These are phyloP conservation scores for Pelecanoides urinatrix DNA, from an alignment of 2,113 vertebrate species.

Conservation along the genomic window DNA sequence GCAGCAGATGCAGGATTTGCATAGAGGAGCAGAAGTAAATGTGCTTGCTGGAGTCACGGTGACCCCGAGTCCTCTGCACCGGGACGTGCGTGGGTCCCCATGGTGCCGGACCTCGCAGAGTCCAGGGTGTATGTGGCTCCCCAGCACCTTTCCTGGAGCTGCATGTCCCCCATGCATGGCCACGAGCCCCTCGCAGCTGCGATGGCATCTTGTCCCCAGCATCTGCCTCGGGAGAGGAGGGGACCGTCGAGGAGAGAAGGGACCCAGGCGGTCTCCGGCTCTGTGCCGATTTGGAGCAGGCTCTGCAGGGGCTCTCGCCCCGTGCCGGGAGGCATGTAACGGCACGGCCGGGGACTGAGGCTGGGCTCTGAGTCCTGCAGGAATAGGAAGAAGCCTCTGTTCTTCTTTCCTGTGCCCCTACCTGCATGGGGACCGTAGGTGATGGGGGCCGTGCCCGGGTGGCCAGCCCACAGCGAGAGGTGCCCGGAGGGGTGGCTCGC, in stretches of 20 bases:
- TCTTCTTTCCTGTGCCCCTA: neutral
- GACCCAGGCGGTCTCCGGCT: neutral
- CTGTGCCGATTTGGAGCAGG: accelerated
- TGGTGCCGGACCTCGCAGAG: accelerated
- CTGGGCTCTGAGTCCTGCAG: accelerated
- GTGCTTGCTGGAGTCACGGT: neutral
- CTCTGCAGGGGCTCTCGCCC: neutral
- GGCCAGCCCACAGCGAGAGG: neutral
- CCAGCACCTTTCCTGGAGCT: neutral
- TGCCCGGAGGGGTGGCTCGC: neutral
- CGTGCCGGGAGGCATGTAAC: neutral
- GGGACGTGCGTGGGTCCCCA: accelerated
- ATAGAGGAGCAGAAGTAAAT: neutral
- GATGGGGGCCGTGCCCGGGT: neutral
- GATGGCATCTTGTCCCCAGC: neutral
- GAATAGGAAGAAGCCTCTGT: neutral
- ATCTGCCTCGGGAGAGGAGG: neutral
- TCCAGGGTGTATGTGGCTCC: neutral
- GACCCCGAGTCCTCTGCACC: accelerated
- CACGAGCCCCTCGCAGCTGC: neutral
- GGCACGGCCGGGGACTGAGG: neutral
- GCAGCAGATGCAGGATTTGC: neutral
- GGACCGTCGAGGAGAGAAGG: accelerated
- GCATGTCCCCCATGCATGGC: accelerated
- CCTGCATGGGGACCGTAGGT: neutral